Evolutionary conservation across 2,797 vertebrate species (phyloP).

Genomic region (Nannoperca obscura): DNA sequence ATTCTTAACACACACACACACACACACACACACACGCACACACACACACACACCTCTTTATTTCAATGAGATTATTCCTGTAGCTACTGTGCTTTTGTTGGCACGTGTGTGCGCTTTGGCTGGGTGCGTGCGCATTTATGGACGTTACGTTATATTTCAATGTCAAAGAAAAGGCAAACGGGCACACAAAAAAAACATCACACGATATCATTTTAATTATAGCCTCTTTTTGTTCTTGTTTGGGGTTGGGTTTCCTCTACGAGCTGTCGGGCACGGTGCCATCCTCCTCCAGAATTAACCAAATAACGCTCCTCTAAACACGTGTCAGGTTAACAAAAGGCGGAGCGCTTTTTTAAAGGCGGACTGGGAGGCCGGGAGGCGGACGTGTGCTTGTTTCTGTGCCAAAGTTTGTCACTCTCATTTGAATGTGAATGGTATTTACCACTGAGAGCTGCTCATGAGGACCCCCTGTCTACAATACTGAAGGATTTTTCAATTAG

Average conservation of each 20-base stretch:
- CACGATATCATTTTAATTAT: constrained; percentile 23
- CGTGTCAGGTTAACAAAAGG: constrained; percentile 85
- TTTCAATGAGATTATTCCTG: constrained; percentile 60
- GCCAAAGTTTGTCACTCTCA: constrained; percentile 85
- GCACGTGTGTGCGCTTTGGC: constrained; percentile 7
- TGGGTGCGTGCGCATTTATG: constrained; percentile 1
- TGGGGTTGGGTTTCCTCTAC: constrained; percentile 26
- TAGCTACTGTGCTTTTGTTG: constrained; percentile 44
- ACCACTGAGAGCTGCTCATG: constrained; percentile 80
- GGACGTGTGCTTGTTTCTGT: constrained; percentile 79
- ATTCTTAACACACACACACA: constrained; percentile 47
- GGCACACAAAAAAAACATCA: not conserved
- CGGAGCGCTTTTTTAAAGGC: constrained; percentile 48
- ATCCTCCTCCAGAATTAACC: constrained; percentile 78
- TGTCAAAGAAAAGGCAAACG: constrained; percentile 25
- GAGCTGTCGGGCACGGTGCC: constrained; percentile 69
- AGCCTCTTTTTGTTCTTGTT: not conserved
- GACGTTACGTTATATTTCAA: constrained; percentile 16
- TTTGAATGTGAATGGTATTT: constrained; percentile 89
- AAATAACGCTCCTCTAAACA: constrained; percentile 73
- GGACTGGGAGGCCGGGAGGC: constrained; percentile 68
- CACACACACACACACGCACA: not conserved
- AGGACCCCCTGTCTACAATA: constrained; percentile 73
- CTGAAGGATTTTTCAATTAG: constrained; percentile 84
- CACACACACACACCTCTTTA: constrained; percentile 30